Conservation (phyloP, 2,888 invertebrate genomes). For the Sinohyriopsis cumingii region DNA sequence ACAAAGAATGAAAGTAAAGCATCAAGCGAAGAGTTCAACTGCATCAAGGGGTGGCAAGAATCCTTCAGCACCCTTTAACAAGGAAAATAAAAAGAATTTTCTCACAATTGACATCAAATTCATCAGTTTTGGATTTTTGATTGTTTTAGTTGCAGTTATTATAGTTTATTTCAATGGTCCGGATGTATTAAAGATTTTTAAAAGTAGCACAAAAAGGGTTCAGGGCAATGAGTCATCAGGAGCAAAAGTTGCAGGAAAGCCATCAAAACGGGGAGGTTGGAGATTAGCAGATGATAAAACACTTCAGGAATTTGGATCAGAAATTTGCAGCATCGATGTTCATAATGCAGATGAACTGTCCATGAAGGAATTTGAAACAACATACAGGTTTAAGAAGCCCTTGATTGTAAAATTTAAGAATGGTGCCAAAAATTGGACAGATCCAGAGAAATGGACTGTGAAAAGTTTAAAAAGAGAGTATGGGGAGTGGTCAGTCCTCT, state of each 20-base stretch:
- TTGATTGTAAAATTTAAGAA: conserved; percentile 57
- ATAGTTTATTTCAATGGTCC: too few species aligned
- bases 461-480: conserved; percentile 47
- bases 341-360: conserved; percentile 41
- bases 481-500: conserved; percentile 52
- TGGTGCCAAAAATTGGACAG: conserved; percentile 61
- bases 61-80: too few species aligned
- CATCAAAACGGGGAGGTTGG: conserved; percentile 44
- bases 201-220: too few species aligned
- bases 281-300: conserved; percentile 38
- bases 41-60: too few species aligned
- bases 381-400: conserved; percentile 57
- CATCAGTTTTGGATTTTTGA: too few species aligned
- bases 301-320: conserved; percentile 28
- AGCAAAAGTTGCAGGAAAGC: neutral
- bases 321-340: conserved; percentile 53
- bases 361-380: conserved; percentile 49
- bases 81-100: too few species aligned
- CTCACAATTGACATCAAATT: too few species aligned
- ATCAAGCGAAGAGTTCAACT: too few species aligned
- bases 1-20: too few species aligned
- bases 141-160: too few species aligned
- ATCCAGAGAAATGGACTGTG: conserved; percentile 53
- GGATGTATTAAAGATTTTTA: too few species aligned
- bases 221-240: too few species aligned